Base-by-base conservation (phyloP, 2,113 vertebrate species). In the Pelecanoides urinatrix region DNA sequence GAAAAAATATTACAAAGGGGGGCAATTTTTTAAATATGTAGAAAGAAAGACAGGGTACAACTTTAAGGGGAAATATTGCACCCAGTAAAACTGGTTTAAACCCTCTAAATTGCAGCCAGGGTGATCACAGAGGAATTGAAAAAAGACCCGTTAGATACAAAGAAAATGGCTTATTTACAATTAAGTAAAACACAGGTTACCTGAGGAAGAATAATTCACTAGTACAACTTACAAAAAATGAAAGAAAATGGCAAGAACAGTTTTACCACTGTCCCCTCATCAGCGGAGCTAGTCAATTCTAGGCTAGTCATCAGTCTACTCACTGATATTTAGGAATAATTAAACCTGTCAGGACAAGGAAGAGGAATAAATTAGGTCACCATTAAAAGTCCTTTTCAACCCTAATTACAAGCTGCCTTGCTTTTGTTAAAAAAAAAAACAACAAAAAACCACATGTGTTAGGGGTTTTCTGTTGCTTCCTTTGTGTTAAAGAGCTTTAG, bases 301-400 rank as follows among this genome's bases (percentile, higher is more conserved):
- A 45, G 29, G 49, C 62, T 76, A 95, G n/a, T 66, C 84, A 93
- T 92, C 86, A 84, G 80, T 93, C 73, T 78, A 59, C 66, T 87
- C 78, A 93, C 82, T 88, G 82, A 80, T 83, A 93, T n/a, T 96
- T 96, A 96, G 49, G 63, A 96, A 88, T 90, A 97, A 96, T 94
- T 97, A 96, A 96, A 70, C 91, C 76, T 86, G 94, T 96, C 96
- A 93, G 77, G 66, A 93, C 94, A 96, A 89, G 92, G 95, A 95
- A 93, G 59, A 91, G 25, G 38, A 93, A 92, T 93, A 96, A 94
- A 88, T 92, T 92, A 97, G 91, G 88, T 70, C 32, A 77, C 32
- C 56, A 88, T 88, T 96, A 94, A 59, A 88, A 90, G 67, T 32
- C 30, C 50, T 81, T 95, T 94, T 85, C 56, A 67, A 68, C 47